Evolutionary conservation across 2,888 invertebrate species (phyloP).

Genomic region (Lomographa bimaculata): DNA sequence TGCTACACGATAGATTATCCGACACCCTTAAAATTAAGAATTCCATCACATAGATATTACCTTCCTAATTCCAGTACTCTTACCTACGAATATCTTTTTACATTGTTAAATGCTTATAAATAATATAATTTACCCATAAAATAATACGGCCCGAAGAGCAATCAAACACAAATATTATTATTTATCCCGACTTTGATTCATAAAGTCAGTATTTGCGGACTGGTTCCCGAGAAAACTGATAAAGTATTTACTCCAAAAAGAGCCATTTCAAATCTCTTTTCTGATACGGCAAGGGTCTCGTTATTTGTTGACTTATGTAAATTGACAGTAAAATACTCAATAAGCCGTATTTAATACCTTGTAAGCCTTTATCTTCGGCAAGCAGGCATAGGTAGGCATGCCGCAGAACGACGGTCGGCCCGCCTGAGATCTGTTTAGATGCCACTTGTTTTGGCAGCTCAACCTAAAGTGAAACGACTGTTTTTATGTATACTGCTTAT

Average conservation of each 20-base stretch:
- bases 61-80: too few relatives aligned
- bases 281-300: slow-evolving; percentile 45
- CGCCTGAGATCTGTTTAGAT: slow-evolving; percentile 32
- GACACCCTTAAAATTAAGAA: too few relatives aligned
- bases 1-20: too few relatives aligned
- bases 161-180: background rate
- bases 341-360: slow-evolving; percentile 64
- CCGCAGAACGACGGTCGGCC: slow-evolving; percentile 34
- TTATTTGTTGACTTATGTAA: slow-evolving; percentile 64
- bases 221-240: slow-evolving; percentile 16
- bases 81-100: too few relatives aligned
- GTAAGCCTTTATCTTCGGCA: slow-evolving; percentile 66
- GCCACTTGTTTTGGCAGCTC: slow-evolving; percentile 29
- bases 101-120: too few relatives aligned
- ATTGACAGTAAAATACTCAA: slow-evolving; percentile 64
- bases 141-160: too few relatives aligned
- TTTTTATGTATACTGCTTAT: slow-evolving; percentile 27
- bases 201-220: background rate
- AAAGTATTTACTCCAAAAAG: slow-evolving; percentile 24
- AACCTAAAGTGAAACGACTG: slow-evolving; percentile 24
- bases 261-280: slow-evolving; percentile 48
- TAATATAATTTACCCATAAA: too few relatives aligned
- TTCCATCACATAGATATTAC: too few relatives aligned
- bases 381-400: slow-evolving; percentile 54
- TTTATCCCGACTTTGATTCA: background rate